A percentile compares a stretch with the other conserved stretches of the same genome.
Conservation (phyloP, 2,113 vertebrate species). For the Myiagra hebetior region DNA sequence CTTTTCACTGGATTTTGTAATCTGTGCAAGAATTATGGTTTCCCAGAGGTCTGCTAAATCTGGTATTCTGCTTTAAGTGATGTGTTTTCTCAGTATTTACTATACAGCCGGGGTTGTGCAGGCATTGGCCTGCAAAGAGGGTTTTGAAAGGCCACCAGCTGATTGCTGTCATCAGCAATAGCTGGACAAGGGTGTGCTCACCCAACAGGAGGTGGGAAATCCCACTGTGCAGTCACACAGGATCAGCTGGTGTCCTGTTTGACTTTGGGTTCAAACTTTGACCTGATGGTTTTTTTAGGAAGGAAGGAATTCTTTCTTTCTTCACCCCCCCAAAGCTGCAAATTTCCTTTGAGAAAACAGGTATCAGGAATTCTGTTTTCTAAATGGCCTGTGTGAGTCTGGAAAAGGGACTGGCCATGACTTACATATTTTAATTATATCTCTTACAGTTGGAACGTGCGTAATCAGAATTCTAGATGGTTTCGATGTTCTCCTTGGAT, state of each 20-base stretch:
- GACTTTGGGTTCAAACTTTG: not conserved
- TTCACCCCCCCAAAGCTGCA: not conserved
- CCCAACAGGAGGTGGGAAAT: not conserved
- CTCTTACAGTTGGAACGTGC: not conserved
- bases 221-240: not conserved
- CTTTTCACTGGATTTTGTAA: conserved; percentile 2
- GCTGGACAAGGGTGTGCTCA: not conserved
- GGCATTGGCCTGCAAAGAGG: not conserved
- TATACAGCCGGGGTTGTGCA: not conserved
- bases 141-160: not conserved
- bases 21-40: not conserved
- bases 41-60: not conserved
- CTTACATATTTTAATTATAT: not conserved
- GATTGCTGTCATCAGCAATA: fast-evolving
- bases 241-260: not conserved
- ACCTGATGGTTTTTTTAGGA: not conserved
- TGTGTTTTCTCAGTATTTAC: not conserved
- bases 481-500: not conserved
- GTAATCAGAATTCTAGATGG: not conserved
- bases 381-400: fast-evolving
- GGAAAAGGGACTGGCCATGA: not conserved
- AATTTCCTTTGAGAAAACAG: not conserved
- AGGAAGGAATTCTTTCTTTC: not conserved
- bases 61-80: not conserved
- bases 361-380: not conserved